Evolutionary conservation across 2,888 invertebrate genomes (phyloP), one percentile per base, ranked within the genome.

Genomic region (Candidula unifasciata): DNA sequence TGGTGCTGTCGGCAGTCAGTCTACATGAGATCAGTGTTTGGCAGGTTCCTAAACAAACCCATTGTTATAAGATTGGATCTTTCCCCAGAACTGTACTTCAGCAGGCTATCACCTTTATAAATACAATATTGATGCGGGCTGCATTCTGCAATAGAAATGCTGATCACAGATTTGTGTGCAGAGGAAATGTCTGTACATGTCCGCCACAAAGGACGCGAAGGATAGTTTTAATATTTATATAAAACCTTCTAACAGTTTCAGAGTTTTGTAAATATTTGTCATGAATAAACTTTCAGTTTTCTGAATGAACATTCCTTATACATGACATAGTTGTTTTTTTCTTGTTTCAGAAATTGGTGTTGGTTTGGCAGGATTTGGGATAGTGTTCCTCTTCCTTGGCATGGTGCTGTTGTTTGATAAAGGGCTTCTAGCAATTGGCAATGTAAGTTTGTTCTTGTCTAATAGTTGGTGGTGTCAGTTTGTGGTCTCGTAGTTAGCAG

Each of bases 401-500:
- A 96, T 99, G 66, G 92, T 99, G 76, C 95, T 99, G 85, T 95
- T 99, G 82, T 99, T 99, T 94, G 99, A 99, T 94, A 98, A 98
- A 94, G 99, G 99, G 81, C 95, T 99, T 84, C 95, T 99, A 84
- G 99, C 99, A n/a, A 97, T 99, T 93, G 99, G 99, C 93, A 99
- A 99, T 95, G 99, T 99, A 95, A 96, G 97, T 96, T 10, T 69
- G 3, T 30, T 21, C 5, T 60, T n/a, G n/a, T n/a, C n/a, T n/a
- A n/a, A n/a, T n/a, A n/a, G n/a, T n/a, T n/a, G 18, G 13, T 68
- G 30, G 13, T 60, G 16, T n/a, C n/a, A 30, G 52, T 27, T 16
- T 54, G 57, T 54, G 57, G 18, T 10, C 10, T 16, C 18, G 18
- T 54, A 54, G n/a, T n/a, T n/a, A n/a, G n/a, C n/a, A n/a, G n/a